These are phyloP conservation scores for Hozukius guyotensis DNA, from an alignment of 2,797 vertebrate genomes.

Conservation along the genomic window DNA sequence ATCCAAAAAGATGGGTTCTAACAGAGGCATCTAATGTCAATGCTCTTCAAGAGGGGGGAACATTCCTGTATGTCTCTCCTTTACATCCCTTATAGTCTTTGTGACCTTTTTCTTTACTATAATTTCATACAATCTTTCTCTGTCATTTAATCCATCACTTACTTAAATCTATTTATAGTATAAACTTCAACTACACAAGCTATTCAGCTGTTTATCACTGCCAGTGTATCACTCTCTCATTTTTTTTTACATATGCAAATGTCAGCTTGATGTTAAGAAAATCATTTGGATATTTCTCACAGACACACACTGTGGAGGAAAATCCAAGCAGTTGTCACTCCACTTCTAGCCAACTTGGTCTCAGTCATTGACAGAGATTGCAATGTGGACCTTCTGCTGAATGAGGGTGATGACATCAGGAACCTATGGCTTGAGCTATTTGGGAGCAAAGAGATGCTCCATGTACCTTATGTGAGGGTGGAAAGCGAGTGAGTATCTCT, in stretches of 20 bases:
- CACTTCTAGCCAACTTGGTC: constrained; percentile 82
- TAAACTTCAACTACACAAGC: not conserved
- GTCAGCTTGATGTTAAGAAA: not conserved
- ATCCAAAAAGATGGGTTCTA: constrained; percentile 39
- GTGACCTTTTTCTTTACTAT: not conserved
- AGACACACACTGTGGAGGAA: constrained; percentile 58
- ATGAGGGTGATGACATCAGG: constrained; percentile 6
- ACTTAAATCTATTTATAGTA: not conserved
- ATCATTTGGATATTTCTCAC: not conserved
- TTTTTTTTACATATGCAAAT: not conserved
- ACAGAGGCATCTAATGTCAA: constrained; percentile 41
- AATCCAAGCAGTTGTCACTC: constrained; percentile 71
- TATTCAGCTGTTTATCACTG: not conserved
- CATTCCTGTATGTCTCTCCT: constrained; percentile 30
- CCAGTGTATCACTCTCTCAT: not conserved
- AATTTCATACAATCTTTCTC: not conserved
- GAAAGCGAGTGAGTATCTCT: constrained; percentile 39
- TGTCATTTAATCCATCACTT: not conserved
- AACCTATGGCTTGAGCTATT: constrained; percentile 54
- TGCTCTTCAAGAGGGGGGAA: constrained; percentile 60
- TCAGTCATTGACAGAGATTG: constrained; percentile 83
- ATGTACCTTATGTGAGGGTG: constrained; percentile 16
- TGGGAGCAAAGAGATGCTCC: constrained; percentile 36
- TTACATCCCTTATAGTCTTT: not conserved
- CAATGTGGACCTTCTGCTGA: constrained; percentile 78